These are phyloP conservation scores for Drosophila burlai DNA, from an alignment of 1,140 invertebrate genomes.

Conservation along the genomic window DNA sequence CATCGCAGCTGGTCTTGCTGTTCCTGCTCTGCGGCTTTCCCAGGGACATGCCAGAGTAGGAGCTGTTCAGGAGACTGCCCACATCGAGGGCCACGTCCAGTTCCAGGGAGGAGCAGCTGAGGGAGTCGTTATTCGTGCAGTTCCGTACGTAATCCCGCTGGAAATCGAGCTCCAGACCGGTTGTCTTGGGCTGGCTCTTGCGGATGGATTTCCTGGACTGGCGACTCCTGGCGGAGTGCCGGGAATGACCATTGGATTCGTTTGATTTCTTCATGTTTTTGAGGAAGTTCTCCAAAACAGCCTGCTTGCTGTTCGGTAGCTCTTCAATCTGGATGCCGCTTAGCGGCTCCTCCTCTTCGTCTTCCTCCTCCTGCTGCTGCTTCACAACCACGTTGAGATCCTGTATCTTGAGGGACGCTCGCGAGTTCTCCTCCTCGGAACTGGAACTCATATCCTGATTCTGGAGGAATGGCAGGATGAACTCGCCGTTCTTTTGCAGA, in stretches of 20 bases:
- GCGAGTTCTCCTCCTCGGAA: slow-evolving; percentile 86
- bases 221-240: slow-evolving; percentile 68
- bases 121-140: slow-evolving; percentile 49
- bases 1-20: slow-evolving; percentile 86
- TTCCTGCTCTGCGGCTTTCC: slow-evolving; percentile 86
- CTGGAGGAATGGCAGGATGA: slow-evolving; percentile 86
- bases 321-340: slow-evolving; percentile 78
- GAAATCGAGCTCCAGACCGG: slow-evolving; percentile 46
- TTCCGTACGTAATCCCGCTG: slow-evolving; percentile 60
- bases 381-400: slow-evolving; percentile 87
- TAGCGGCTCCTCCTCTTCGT: slow-evolving; percentile 77
- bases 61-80: slow-evolving; percentile 84
- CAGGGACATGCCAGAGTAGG: slow-evolving; percentile 85
- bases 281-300: slow-evolving; percentile 71
- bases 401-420: slow-evolving; percentile 86
- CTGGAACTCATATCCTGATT: slow-evolving; percentile 86
- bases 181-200: slow-evolving; percentile 44
- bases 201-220: slow-evolving; percentile 65
- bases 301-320: slow-evolving; percentile 65
- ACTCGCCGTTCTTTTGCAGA: slow-evolving; percentile 86
- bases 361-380: slow-evolving; percentile 38
- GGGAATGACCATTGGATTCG: slow-evolving; percentile 73
- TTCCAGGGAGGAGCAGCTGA: slow-evolving; percentile 66
- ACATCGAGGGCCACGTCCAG: slow-evolving; percentile 60
- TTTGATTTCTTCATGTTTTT: slow-evolving; percentile 78